Conservation (phyloP, 2,113 vertebrate genomes). For the Actenoides hombroni region DNA sequence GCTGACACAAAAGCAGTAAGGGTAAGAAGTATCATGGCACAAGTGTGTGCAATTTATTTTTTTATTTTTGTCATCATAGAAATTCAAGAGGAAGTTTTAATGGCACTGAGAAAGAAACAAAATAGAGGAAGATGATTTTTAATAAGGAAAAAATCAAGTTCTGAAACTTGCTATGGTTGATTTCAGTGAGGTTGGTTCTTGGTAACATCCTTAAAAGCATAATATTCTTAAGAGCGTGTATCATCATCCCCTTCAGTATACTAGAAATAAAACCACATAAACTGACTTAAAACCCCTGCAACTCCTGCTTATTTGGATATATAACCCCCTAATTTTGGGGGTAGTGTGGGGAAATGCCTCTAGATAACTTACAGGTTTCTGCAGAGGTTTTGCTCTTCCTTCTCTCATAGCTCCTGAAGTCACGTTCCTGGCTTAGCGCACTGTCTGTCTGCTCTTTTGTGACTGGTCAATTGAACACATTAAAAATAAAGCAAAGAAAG, state of each 20-base stretch:
- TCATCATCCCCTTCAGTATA: background rate
- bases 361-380: background rate
- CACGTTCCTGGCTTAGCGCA: background rate
- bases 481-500: background rate
- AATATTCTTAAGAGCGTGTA: background rate
- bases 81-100: background rate
- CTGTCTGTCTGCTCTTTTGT: background rate
- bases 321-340: fast-evolving
- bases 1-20: background rate
- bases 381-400: background rate
- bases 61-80: background rate
- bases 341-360: background rate
- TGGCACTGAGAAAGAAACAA: background rate
- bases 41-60: background rate
- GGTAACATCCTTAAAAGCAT: background rate
- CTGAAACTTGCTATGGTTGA: background rate
- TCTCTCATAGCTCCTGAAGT: background rate
- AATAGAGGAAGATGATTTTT: background rate
- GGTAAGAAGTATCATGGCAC: background rate
- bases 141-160: background rate
- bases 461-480: background rate
- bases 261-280: background rate
- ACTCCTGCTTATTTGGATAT: background rate
- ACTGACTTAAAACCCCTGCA: background rate
- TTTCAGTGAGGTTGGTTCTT: background rate